phyloP scores from a whole-genome alignment of 2,113 vertebrate genomes.

The Clarias macrocephalus region DNA sequence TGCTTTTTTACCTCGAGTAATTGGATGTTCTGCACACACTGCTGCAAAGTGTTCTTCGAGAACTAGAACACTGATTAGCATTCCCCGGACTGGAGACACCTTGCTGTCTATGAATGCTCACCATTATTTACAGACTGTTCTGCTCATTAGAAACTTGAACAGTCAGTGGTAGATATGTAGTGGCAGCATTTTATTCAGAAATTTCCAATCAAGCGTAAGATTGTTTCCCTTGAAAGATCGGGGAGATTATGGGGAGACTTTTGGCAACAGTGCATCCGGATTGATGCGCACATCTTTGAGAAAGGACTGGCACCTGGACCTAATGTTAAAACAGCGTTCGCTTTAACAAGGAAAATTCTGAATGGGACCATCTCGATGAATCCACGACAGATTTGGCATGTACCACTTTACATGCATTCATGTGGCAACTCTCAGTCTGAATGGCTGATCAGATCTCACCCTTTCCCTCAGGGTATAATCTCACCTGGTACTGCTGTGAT shows the following conservation, averaged over 20 bases:
- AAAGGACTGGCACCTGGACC: conserved; percentile 15
- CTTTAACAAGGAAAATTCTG: not conserved
- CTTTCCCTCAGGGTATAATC: not conserved
- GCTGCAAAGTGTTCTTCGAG: conserved; percentile 9
- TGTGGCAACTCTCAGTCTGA: conserved; percentile 35
- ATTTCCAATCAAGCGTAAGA: not conserved
- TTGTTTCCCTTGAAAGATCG: not conserved
- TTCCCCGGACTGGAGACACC: not conserved
- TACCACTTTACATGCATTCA: conserved; percentile 39
- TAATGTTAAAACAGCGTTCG: conserved; percentile 12
- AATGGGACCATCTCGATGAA: conserved; percentile 50
- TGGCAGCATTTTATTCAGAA: not conserved
- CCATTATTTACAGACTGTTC: conserved; percentile 5
- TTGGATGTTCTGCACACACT: conserved; percentile 28
- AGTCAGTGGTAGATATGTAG: not conserved
- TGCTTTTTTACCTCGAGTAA: conserved; percentile 23
- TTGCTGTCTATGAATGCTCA: not conserved
- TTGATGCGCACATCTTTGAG: not conserved
- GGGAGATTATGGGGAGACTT: not conserved
- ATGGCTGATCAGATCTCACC: not conserved
- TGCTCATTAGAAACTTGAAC: not conserved
- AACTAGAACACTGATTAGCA: conserved; percentile 23
- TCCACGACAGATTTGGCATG: conserved; percentile 46
- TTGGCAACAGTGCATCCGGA: not conserved
- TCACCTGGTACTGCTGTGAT: not conserved